phyloP scores from a whole-genome alignment of 2,888 invertebrate genomes.

The Cheilosia pagana region DNA sequence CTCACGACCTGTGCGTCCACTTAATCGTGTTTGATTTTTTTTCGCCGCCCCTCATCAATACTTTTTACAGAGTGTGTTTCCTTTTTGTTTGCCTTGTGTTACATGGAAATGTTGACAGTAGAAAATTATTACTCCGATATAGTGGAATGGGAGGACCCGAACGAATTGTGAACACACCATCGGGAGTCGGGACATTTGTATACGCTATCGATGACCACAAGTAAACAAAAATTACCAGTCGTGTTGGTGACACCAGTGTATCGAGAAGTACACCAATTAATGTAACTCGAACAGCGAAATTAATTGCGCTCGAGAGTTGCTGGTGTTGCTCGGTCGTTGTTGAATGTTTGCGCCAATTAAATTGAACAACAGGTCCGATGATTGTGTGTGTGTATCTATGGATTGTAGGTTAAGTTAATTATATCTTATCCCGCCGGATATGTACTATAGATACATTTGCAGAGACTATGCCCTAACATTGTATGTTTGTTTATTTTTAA shows the following conservation, averaged over 20 bases:
- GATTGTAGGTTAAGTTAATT: slow-evolving; percentile 42
- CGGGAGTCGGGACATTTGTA: slow-evolving; percentile 45
- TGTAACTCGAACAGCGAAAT: slow-evolving; percentile 63
- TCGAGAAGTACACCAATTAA: slow-evolving; percentile 61
- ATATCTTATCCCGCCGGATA: slow-evolving; percentile 1
- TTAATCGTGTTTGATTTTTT: neutral
- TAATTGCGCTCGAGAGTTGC: slow-evolving; percentile 48
- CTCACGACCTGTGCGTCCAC: neutral
- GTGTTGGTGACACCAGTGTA: slow-evolving; percentile 61
- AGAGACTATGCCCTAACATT: too few species aligned
- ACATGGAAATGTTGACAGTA: slow-evolving; percentile 66
- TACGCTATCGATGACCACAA: slow-evolving; percentile 61
- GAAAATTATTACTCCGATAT: slow-evolving; percentile 55
- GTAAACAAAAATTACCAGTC: slow-evolving; percentile 70
- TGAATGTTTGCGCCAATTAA: slow-evolving; percentile 59
- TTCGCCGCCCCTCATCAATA: neutral
- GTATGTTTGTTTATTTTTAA: too few species aligned
- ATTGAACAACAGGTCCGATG: slow-evolving; percentile 42
- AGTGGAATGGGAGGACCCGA: slow-evolving; percentile 2
- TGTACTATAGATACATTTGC: too few species aligned
- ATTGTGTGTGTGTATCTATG: neutral
- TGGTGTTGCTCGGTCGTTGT: slow-evolving; percentile 7
- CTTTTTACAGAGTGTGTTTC: slow-evolving; percentile 16
- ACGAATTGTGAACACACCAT: slow-evolving; percentile 52
- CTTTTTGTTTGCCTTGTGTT: slow-evolving; percentile 67